Evolutionary conservation across 2,888 invertebrate genomes (phyloP), one percentile per base, ranked within the genome.

Genomic region (Zygaena filipendulae): DNA sequence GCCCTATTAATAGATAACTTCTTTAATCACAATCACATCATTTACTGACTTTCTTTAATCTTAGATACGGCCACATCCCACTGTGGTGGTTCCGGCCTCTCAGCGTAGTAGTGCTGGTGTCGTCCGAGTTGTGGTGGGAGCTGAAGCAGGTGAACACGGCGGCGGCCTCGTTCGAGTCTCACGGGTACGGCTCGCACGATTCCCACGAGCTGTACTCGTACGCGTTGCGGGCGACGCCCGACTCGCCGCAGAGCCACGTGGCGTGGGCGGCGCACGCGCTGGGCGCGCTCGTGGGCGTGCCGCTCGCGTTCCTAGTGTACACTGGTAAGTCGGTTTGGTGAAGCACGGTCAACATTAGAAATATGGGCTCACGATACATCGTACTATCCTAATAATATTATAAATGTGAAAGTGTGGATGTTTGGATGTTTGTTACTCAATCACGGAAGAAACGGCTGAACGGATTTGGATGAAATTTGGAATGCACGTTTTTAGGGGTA

Each of bases 201-300:
- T n/a, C n/a, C 4, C 25, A 25, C 12, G 90, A 90, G 36, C 52
- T 49, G 6, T 52, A 58, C 61, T 80, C 87, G 48, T 80, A 82
- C 34, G 43, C 62, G 35, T 25, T 39, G 14, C 35, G 21, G 2
- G 35, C 32, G 6, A 43, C 44, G 2, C 36, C 39, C 27, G 43
- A 39, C 8, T 35, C 33, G 7, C 25, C 41, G 8, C 38, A 40
- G 25, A 58, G 56, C 10, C 57, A 60, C 39, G 81, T 89, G 35
- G 88, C 90, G 21, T 84, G 89, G 84, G 83, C 87, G 1, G 88
- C 90, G 3, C 91, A 91, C 51, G 68, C 82, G 9, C 82, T 86
- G 4, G 91, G 91, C 3, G 90, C 87, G 3, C 54, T 84, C 1
- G 79, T 84, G 1, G 91, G 90, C 1, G 62, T 87, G 2, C 67